Evolutionary conservation across 2,113 vertebrate species (phyloP).

Genomic region (Passer montanus): DNA sequence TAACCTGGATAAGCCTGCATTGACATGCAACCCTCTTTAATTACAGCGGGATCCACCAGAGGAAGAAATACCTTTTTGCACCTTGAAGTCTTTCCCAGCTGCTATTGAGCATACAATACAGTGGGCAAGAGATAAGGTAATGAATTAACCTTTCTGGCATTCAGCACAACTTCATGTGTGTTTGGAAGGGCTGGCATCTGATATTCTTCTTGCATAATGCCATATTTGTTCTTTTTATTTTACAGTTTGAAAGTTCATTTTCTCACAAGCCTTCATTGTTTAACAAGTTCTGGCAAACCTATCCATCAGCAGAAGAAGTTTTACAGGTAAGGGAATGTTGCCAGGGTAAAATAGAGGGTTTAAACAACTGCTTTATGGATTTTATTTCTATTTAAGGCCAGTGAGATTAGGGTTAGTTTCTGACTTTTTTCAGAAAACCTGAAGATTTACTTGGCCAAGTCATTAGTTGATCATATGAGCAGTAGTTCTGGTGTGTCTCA

Average conservation of each 20-base stretch:
- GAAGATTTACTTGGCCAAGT: not conserved
- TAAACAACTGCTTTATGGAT: not conserved
- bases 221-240: constrained; percentile 7
- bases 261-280: constrained; percentile 93
- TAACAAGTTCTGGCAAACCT: constrained; percentile 96
- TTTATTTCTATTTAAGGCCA: not conserved
- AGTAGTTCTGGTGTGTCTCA: not conserved
- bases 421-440: not conserved
- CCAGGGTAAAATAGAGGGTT: not conserved
- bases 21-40: not conserved
- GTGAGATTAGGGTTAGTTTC: not conserved
- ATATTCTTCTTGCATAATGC: not conserved
- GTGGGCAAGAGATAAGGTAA: constrained; percentile 98
- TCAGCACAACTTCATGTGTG: not conserved
- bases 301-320: constrained; percentile 84
- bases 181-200: not conserved
- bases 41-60: constrained; percentile 94
- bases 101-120: constrained; percentile 98
- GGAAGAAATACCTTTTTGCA: constrained; percentile 99
- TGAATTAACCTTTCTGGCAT: not conserved
- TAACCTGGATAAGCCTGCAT: not conserved
- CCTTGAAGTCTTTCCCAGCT: constrained; percentile 96
- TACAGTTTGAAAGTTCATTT: constrained; percentile 95
- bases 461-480: not conserved
- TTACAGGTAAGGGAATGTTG: constrained; percentile 82